phyloP scores from a whole-genome alignment of 2,888 invertebrate species.

The Aspidiotus destructor region DNA sequence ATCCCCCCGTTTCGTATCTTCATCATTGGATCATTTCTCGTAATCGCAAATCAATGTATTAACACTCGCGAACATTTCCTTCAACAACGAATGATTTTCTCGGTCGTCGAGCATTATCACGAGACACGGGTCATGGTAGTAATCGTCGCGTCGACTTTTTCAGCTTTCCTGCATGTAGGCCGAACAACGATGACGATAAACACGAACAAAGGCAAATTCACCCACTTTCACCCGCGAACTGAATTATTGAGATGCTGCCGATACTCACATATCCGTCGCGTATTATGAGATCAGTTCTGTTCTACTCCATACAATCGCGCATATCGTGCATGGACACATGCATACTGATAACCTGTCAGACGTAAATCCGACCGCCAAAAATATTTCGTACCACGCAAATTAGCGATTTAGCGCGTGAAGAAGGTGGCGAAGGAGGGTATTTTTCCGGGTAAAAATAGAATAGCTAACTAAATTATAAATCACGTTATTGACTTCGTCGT shows the following conservation, averaged over 20 bases:
- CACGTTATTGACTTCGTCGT: constrained; percentile 12
- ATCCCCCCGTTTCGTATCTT: too few species aligned
- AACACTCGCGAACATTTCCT: neutral
- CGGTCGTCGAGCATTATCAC: neutral
- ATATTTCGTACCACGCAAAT: constrained; percentile 30
- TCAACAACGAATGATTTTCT: neutral
- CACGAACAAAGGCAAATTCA: neutral
- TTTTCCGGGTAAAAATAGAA: constrained; percentile 20
- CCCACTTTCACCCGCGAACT: constrained; percentile 18
- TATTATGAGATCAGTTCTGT: neutral
- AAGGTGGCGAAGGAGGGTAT: constrained; percentile 19
- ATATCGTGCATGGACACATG: too few species aligned
- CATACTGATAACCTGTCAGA: constrained; percentile 23
- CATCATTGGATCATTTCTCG: too few species aligned
- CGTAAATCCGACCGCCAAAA: constrained; percentile 28
- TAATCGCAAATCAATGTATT: too few species aligned
- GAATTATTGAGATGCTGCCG: neutral
- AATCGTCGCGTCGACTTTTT: too few species aligned
- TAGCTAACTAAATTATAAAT: constrained; percentile 30
- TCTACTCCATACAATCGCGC: constrained; percentile 15
- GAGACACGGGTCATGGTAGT: neutral
- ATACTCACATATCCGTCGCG: too few species aligned
- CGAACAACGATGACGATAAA: too few species aligned
- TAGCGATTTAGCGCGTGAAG: constrained; percentile 20
- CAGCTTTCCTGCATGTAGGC: too few species aligned